A percentile compares a stretch with the other conserved stretches of the same genome.
phyloP scores from a whole-genome alignment of 2,888 invertebrate species.

The Zygogramma bicolorata region DNA sequence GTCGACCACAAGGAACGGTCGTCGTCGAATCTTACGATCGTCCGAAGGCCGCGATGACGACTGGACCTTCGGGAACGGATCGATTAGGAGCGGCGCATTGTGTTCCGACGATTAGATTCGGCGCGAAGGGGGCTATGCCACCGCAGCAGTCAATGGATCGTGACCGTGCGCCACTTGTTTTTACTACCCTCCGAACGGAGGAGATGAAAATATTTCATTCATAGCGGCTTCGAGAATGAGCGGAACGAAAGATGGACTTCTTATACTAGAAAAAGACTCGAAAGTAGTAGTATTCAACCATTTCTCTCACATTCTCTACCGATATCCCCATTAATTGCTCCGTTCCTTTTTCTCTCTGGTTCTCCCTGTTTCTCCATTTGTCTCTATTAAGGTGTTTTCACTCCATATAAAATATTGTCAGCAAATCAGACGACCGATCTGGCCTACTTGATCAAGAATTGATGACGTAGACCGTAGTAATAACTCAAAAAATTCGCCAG shows the following conservation, averaged over 20 bases:
- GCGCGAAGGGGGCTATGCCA: constrained; percentile 27
- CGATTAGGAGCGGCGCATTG: constrained; percentile 37
- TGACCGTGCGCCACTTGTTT: constrained; percentile 2
- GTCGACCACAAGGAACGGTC: neutral
- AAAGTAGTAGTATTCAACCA: no score
- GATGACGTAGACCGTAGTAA: no score
- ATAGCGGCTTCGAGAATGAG: neutral
- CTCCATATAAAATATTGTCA: no score
- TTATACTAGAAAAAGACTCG: no score
- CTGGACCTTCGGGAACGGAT: constrained; percentile 16
- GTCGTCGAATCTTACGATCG: neutral
- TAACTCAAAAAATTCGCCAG: no score
- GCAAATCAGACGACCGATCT: no score
- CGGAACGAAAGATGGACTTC: neutral
- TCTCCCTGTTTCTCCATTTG: no score
- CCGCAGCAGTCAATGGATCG: constrained; percentile 9
- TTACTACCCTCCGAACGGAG: constrained; percentile 2
- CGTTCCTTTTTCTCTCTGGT: no score
- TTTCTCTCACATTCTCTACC: no score
- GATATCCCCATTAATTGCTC: no score
- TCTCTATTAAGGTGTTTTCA: no score
- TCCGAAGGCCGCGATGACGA: neutral
- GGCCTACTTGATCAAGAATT: no score
- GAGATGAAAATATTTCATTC: neutral
- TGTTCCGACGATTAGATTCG: constrained; percentile 47